A percentile compares a stretch with the other conserved stretches of the same genome.
Evolutionary conservation across 2,113 vertebrate genomes (phyloP).

Genomic region (Cyanocitta stelleri): DNA sequence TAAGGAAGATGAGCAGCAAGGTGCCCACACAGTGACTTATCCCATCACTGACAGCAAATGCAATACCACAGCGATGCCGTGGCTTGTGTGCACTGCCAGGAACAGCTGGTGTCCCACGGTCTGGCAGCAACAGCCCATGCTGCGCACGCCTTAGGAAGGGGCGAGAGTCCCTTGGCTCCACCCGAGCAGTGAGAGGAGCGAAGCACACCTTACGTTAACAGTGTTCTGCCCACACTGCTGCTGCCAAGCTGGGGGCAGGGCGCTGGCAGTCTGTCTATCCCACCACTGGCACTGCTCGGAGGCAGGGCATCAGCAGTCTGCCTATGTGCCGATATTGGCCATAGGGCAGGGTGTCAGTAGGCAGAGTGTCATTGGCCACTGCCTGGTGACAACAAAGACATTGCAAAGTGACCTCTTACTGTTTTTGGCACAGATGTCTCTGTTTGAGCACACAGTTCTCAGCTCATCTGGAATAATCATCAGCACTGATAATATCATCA

Average conservation of each 20-base stretch:
- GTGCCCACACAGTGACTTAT: rapidly evolving
- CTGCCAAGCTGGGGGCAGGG: background rate
- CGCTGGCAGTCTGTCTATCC: background rate
- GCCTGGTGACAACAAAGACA: background rate
- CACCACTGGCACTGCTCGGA: background rate
- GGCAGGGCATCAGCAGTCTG: background rate
- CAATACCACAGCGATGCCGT: rapidly evolving
- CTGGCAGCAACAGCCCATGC: background rate
- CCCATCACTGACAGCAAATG: background rate
- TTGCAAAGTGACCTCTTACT: background rate
- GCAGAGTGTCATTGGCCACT: background rate
- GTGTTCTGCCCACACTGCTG: background rate
- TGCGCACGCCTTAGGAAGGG: rapidly evolving
- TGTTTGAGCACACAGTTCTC: background rate
- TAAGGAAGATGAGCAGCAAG: background rate
- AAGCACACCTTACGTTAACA: background rate
- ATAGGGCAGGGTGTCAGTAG: background rate
- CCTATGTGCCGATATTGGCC: rapidly evolving
- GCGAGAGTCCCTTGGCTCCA: background rate
- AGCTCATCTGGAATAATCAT: background rate
- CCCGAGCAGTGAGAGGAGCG: rapidly evolving
- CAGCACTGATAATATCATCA: background rate
- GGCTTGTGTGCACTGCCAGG: background rate
- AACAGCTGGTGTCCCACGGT: rapidly evolving
- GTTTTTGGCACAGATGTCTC: background rate